Evolutionary conservation across 2,797 vertebrate species (phyloP).

Genomic region (Melanotaenia parkinsoni): DNA sequence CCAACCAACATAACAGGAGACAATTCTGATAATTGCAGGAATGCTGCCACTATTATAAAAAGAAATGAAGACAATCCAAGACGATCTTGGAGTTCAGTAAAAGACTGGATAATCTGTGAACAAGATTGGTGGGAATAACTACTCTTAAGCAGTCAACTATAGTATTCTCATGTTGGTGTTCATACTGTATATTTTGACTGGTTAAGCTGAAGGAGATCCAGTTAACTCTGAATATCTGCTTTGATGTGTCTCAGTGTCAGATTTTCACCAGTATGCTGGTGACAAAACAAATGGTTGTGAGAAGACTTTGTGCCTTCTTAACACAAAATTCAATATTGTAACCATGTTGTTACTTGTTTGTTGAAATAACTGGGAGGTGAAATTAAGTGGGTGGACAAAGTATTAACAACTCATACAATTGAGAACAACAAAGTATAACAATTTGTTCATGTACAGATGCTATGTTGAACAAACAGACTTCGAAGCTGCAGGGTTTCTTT

Average conservation of each 20-base stretch:
- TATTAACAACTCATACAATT: fast-evolving
- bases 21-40: neutral
- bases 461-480: neutral
- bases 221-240: neutral
- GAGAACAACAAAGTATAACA: neutral
- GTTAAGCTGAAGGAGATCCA: neutral
- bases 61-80: neutral
- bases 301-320: neutral
- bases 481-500: neutral
- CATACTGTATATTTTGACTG: neutral
- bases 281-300: neutral
- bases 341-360: neutral
- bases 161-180: neutral
- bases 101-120: neutral
- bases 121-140: too few species aligned
- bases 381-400: neutral
- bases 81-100: neutral
- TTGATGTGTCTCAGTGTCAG: neutral
- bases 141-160: too few species aligned
- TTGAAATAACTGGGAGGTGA: neutral
- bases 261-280: neutral
- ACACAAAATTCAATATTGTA: neutral
- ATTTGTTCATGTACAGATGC: neutral
- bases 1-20: neutral
- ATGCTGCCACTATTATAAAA: neutral